Conservation (phyloP, 2,888 invertebrate genomes). For the Corbicula japonica region DNA sequence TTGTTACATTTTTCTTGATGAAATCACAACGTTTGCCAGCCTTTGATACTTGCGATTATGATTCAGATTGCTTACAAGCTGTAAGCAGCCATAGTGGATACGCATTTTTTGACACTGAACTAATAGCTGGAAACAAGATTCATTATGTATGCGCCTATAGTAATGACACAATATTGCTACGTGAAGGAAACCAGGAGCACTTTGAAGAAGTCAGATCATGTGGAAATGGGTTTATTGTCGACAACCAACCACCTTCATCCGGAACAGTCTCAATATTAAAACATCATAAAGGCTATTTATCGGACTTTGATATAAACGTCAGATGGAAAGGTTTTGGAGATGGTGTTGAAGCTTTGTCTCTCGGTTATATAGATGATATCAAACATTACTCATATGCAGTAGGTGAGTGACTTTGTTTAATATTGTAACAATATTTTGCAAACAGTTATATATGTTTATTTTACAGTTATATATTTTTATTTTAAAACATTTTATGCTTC, state of each 20-base stretch:
- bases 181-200: conserved; percentile 21
- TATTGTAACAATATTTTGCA: not conserved
- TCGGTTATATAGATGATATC: conserved; percentile 26
- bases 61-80: conserved; percentile 9
- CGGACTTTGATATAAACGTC: not conserved
- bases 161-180: not conserved
- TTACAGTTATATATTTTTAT: not conserved
- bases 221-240: conserved; percentile 45
- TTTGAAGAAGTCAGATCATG: conserved; percentile 11
- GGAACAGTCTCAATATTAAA: conserved; percentile 20
- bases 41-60: not conserved
- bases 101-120: not conserved
- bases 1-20: conserved; percentile 55
- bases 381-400: conserved; percentile 11
- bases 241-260: conserved; percentile 14
- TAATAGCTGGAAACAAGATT: not conserved
- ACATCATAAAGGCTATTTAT: conserved; percentile 10
- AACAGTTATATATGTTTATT: not conserved
- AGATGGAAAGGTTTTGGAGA: conserved; percentile 26
- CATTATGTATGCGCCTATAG: conserved; percentile 37
- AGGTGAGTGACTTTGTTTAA: conserved; percentile 15
- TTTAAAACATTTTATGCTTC: not conserved
- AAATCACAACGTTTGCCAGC: conserved; percentile 21
- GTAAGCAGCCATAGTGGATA: conserved; percentile 9
- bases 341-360: conserved; percentile 1